Percentiles rank a stretch among this genome's conserved stretches.
These are phyloP conservation scores for Phenganax subtilis DNA, from an alignment of 92 coral and sea anemone genomes.

Conservation along the genomic window DNA sequence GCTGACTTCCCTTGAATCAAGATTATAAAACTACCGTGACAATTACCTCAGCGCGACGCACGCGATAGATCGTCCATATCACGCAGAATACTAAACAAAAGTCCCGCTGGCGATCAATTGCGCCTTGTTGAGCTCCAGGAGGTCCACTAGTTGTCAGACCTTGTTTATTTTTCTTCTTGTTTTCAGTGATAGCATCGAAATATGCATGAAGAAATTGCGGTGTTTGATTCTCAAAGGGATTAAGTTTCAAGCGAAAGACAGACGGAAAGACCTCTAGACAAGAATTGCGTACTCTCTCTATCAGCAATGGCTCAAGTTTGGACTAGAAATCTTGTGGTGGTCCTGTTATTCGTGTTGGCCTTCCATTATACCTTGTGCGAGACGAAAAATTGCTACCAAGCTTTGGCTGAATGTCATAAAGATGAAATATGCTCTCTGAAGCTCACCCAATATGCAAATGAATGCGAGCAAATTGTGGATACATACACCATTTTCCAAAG, in stretches of 20 bases:
- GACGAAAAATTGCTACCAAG: slow-evolving; percentile 10
- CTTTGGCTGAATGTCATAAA: slow-evolving; percentile 4
- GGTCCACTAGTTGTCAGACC: slow-evolving; percentile 28
- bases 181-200: slow-evolving; percentile 34
- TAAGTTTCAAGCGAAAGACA: slow-evolving; percentile 29
- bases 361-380: neutral
- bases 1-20: slow-evolving; percentile 5
- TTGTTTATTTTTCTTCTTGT: slow-evolving; percentile 38
- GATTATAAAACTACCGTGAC: neutral
- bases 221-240: slow-evolving; percentile 18
- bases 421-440: slow-evolving; percentile 9
- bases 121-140: slow-evolving; percentile 15
- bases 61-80: neutral
- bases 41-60: neutral
- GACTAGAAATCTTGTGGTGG: neutral
- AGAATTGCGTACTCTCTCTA: neutral
- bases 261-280: slow-evolving; percentile 6
- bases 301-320: neutral
- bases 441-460: neutral
- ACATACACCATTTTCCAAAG: neutral
- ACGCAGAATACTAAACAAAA: slow-evolving; percentile 24
- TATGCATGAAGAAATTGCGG: slow-evolving; percentile 36
- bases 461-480: slow-evolving; percentile 24
- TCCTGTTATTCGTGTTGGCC: neutral
- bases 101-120: neutral